Evolutionary conservation across 1,140 invertebrate genomes (phyloP).

Genomic region (Plodia interpunctella): DNA sequence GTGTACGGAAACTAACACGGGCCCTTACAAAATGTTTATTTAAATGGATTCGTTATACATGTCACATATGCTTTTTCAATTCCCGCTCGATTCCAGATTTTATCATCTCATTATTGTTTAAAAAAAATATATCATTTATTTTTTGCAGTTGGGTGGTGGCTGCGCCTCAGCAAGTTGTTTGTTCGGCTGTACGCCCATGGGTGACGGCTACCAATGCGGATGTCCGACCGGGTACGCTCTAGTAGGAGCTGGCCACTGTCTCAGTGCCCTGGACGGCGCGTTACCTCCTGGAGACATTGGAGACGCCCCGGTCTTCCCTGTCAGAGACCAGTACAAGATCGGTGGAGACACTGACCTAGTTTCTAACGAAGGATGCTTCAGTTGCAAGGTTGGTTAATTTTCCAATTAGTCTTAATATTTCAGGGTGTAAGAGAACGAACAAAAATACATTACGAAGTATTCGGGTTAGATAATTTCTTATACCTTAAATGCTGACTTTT

Average conservation of each 20-base stretch:
- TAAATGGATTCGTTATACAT: too few species aligned
- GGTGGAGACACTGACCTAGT: constrained; percentile 83
- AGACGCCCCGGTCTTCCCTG: constrained; percentile 82
- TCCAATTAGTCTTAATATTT: too few species aligned
- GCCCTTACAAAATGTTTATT: too few species aligned
- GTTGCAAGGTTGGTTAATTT: constrained; percentile 84
- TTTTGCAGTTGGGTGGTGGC: constrained; percentile 79
- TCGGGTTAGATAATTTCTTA: too few species aligned
- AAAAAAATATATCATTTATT: background rate
- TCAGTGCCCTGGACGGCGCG: constrained; percentile 86
- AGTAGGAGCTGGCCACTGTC: constrained; percentile 88
- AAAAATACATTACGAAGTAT: too few species aligned
- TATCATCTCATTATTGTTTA: background rate
- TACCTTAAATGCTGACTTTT: too few species aligned
- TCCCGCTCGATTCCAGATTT: too few species aligned
- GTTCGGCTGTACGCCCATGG: constrained; percentile 85
- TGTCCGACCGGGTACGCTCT: constrained; percentile 89
- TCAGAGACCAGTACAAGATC: constrained; percentile 68
- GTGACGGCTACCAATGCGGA: constrained; percentile 83
- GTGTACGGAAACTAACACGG: too few species aligned
- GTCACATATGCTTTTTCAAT: too few species aligned
- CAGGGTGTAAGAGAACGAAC: too few species aligned
- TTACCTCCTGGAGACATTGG: constrained; percentile 81
- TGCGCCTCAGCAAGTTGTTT: constrained; percentile 85
- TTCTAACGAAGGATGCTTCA: constrained; percentile 93